Conservation (phyloP, 2,888 invertebrate species). For the Eurytoma adleriae region DNA sequence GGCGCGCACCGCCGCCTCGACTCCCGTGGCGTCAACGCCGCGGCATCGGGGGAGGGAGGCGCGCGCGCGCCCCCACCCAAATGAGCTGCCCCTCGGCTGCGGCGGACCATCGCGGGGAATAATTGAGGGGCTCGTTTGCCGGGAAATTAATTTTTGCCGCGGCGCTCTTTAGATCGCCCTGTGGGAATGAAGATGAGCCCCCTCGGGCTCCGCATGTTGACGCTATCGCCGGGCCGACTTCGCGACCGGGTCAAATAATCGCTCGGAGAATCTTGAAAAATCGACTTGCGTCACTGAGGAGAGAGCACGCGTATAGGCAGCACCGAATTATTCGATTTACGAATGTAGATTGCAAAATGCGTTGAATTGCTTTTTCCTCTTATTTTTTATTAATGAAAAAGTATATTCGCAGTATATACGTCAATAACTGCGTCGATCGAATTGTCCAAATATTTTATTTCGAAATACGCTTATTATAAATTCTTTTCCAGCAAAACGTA, state of each 20-base stretch:
- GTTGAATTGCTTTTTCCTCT: too few relatives aligned
- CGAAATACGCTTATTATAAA: too few relatives aligned
- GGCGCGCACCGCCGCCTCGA: not conserved
- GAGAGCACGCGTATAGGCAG: not conserved
- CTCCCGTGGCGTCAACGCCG: not conserved
- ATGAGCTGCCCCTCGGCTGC: conserved; percentile 4
- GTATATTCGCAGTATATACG: too few relatives aligned
- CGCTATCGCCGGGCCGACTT: not conserved
- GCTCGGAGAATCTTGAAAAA: conserved; percentile 27
- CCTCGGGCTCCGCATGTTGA: not conserved
- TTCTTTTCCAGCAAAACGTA: too few relatives aligned
- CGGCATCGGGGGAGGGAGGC: not conserved
- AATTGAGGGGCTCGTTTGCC: conserved; percentile 42
- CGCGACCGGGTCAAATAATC: conserved; percentile 26
- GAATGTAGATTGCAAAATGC: not conserved
- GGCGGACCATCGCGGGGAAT: not conserved
- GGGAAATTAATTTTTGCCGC: conserved; percentile 39
- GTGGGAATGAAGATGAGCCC: conserved; percentile 19
- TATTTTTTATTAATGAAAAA: too few relatives aligned
- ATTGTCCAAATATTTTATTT: too few relatives aligned
- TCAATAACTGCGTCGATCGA: too few relatives aligned
- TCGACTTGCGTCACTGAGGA: conserved; percentile 32
- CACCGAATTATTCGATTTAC: conserved; percentile 8
- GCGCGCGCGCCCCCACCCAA: not conserved
- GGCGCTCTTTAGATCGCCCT: not conserved